phyloP scores from a whole-genome alignment of 2,888 invertebrate genomes.

The Drosophila acutilabella region DNA sequence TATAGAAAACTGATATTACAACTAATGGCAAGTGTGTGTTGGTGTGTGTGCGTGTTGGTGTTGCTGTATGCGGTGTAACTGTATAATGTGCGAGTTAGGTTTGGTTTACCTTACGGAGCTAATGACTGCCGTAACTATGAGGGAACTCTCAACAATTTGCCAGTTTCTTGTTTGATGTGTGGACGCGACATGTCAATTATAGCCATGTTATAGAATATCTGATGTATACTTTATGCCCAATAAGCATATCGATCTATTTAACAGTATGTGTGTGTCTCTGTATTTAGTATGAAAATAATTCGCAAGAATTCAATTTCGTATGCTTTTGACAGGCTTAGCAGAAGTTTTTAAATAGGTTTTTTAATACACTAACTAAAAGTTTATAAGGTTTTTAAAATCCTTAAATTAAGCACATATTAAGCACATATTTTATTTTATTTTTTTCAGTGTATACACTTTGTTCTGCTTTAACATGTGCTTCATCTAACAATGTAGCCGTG shows the following conservation, averaged over 20 bases:
- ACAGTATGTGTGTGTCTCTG: no score
- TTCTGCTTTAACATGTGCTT: neutral
- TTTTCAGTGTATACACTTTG: neutral
- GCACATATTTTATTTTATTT: neutral
- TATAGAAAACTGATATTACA: conserved; percentile 62
- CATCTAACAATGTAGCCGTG: neutral
- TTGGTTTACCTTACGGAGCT: conserved; percentile 32
- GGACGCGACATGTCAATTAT: conserved; percentile 41
- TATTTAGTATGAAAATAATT: no score
- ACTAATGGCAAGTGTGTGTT: conserved; percentile 40
- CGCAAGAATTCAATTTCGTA: no score
- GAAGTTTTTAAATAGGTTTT: no score
- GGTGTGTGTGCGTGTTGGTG: conserved; percentile 6
- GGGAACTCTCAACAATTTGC: neutral
- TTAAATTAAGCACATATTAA: neutral
- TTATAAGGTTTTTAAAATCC: no score
- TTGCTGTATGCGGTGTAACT: conserved; percentile 9
- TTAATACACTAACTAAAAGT: no score
- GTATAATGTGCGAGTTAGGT: conserved; percentile 26
- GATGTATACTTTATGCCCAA: neutral
- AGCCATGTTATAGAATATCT: conserved; percentile 13
- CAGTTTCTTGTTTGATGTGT: conserved; percentile 25
- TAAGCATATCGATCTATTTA: neutral
- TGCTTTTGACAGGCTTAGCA: no score
- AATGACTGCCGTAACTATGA: conserved; percentile 29